Evolutionary conservation across 30 jellyfish, hydroid and myxozoan genomes (phyloP).

Genomic region (Aurelia aurita): DNA sequence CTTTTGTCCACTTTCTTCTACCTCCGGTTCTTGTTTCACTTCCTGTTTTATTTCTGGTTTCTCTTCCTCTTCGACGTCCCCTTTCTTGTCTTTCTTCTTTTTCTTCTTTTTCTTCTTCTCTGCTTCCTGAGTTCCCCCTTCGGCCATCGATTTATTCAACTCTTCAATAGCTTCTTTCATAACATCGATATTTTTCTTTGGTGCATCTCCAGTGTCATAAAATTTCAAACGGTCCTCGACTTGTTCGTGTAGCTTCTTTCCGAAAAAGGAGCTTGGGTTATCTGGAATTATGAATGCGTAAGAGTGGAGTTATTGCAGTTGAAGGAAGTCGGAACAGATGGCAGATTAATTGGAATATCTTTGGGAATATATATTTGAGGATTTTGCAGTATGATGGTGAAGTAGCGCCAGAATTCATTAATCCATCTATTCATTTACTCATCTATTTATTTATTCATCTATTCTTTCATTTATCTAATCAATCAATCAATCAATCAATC

Average conservation of each 20-base stretch:
- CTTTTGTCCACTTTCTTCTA: not conserved
- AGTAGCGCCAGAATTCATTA: no score
- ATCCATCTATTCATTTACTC: no score
- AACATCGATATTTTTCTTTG: constrained; percentile 94
- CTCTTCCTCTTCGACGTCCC: constrained; percentile 45
- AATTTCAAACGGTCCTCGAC: constrained; percentile 95
- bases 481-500: no score
- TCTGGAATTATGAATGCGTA: constrained; percentile 17
- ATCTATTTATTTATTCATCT: no score
- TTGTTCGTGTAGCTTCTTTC: constrained; percentile 95
- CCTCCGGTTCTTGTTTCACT: not conserved
- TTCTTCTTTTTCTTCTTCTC: constrained; percentile 80
- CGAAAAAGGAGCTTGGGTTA: constrained; percentile 82
- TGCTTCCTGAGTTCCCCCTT: constrained; percentile 23
- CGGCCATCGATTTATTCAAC: constrained; percentile 55
- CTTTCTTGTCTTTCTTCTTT: constrained; percentile 74
- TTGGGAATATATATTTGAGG: no score
- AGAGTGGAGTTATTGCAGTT: no score
- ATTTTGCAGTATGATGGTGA: no score
- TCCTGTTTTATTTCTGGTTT: constrained; percentile 13
- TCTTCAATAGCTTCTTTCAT: constrained; percentile 95
- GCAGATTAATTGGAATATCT: no score
- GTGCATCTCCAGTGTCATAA: constrained; percentile 96
- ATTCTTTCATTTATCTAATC: no score
- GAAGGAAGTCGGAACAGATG: no score